Base-by-base conservation (phyloP, 2,797 vertebrate species). In the Forpus xanthops region DNA sequence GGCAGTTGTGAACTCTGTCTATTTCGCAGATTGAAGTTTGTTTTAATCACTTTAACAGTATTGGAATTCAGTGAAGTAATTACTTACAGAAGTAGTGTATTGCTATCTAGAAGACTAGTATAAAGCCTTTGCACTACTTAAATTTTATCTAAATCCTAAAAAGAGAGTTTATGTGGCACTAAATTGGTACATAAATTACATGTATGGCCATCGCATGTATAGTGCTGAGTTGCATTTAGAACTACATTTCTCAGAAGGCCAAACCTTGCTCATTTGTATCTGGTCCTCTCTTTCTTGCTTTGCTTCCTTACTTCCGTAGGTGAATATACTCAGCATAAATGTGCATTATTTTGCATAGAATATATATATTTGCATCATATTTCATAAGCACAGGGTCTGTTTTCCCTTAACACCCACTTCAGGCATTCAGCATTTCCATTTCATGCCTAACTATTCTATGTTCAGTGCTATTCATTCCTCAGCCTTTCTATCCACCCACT, bases 331-430 rank as follows among this genome's bases (percentile, higher is more conserved):
- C 20, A 41, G 68, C 76, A 80, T 80, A 87, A 87, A 77, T 91
- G 39, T 84, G 70, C 73, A 78, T 96, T 81, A 94, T 93, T 94
- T 95, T 93, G 74, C 93, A 96, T 87, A 72, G 74, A 90, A 76
- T 67, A 25, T 92, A 49, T 83, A 30, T 90, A 94, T 96, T 84
- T 96, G 95, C 91, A 91, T 96, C 86, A 71, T 76, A 90, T 88
- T 94, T 73, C 88, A 76, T 93, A 96, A 94, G 91, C 60, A 79
- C 31, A 2, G 18, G 71, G 47, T 82, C 83, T 93, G 73, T 96
- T 96, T 96, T 95, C 83, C 92, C 50, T 78, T 81, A 64, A 90
- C 94, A 76, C 91, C 93, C 74, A 85, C 93, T 85, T 55, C 4
- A 78, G 64, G 91, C 91, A 67, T 94, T 95, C 80, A 88, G 64